These are phyloP conservation scores for Drosophila watanabei DNA, from an alignment of 1,140 invertebrate genomes.

Conservation along the genomic window DNA sequence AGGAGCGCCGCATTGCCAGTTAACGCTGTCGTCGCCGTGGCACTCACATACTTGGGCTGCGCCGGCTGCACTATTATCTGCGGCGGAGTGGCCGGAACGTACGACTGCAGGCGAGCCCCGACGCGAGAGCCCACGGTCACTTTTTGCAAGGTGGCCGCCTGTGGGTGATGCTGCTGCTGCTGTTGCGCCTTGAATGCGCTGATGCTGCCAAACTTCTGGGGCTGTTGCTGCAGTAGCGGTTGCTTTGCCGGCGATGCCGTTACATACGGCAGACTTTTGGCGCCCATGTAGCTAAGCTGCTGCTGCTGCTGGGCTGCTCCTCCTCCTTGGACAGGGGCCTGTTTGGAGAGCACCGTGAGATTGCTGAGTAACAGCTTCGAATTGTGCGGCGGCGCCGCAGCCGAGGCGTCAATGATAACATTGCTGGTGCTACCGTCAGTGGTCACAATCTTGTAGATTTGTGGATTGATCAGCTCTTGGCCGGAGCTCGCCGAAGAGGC, in stretches of 20 bases:
- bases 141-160: slow-evolving; percentile 64
- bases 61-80: slow-evolving; percentile 72
- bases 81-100: slow-evolving; percentile 59
- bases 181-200: slow-evolving; percentile 62
- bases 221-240: slow-evolving; percentile 56
- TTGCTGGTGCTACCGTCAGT: slow-evolving; percentile 79
- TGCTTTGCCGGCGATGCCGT: slow-evolving; percentile 63
- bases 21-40: slow-evolving; percentile 37
- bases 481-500: slow-evolving; percentile 35
- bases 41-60: slow-evolving; percentile 72
- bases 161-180: slow-evolving; percentile 45
- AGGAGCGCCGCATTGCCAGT: slow-evolving; percentile 47
- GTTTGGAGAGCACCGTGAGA: slow-evolving; percentile 82
- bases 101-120: slow-evolving; percentile 65
- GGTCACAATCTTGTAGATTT: slow-evolving; percentile 82
- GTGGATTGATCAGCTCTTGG: slow-evolving; percentile 76
- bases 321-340: slow-evolving; percentile 43
- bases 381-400: slow-evolving; percentile 65
- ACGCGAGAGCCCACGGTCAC: slow-evolving; percentile 67
- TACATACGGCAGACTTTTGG: slow-evolving; percentile 70
- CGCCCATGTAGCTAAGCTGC: slow-evolving; percentile 72
- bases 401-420: slow-evolving; percentile 76
- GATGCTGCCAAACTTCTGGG: slow-evolving; percentile 67
- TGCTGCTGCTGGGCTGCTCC: slow-evolving; percentile 47
- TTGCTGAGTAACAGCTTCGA: slow-evolving; percentile 80